A percentile compares a stretch with the other conserved stretches of the same genome.
Conservation (phyloP, 1,140 invertebrate genomes). For the Drosophila quadrilineata region DNA sequence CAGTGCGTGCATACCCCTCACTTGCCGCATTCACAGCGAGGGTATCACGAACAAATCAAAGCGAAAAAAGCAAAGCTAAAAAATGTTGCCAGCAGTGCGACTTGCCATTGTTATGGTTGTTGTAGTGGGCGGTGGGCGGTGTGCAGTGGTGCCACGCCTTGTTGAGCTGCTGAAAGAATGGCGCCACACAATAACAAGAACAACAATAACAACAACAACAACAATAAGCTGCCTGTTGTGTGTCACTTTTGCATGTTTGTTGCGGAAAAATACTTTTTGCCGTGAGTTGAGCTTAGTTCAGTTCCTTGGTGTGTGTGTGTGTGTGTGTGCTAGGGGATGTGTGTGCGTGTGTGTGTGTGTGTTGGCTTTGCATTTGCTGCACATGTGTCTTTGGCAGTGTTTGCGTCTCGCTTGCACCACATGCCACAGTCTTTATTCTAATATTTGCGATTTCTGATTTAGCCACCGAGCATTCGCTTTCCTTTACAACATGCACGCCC, state of each 20-base stretch:
- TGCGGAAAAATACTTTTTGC: conserved; percentile 60
- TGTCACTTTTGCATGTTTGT: conserved; percentile 74
- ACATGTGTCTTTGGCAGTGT: conserved; percentile 38
- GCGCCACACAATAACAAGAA: conserved; percentile 18
- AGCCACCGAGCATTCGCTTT: conserved; percentile 18
- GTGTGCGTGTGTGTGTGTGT: conserved; percentile 11
- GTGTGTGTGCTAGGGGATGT: conserved; percentile 3
- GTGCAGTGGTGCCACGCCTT: conserved; percentile 32
- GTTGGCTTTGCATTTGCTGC: conserved; percentile 19
- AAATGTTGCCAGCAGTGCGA: conserved; percentile 21
- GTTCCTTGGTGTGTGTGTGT: conserved; percentile 7
- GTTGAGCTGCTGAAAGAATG: conserved; percentile 30
- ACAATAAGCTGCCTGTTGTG: conserved; percentile 56
- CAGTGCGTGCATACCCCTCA: too few relatives aligned
- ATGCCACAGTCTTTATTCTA: conserved; percentile 54
- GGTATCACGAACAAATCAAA: conserved; percentile 41
- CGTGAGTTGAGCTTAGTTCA: conserved; percentile 16
- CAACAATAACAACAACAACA: conserved; percentile 28
- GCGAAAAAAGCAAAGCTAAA: conserved; percentile 24
- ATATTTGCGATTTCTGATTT: conserved; percentile 68
- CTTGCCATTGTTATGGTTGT: conserved; percentile 5
- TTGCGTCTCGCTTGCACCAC: conserved; percentile 37
- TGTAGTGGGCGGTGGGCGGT: conserved; percentile 39
- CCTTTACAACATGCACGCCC: background rate
- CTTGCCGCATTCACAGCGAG: background rate